Conservation (phyloP, 2,113 vertebrate species). For the Psettodes erumei region DNA sequence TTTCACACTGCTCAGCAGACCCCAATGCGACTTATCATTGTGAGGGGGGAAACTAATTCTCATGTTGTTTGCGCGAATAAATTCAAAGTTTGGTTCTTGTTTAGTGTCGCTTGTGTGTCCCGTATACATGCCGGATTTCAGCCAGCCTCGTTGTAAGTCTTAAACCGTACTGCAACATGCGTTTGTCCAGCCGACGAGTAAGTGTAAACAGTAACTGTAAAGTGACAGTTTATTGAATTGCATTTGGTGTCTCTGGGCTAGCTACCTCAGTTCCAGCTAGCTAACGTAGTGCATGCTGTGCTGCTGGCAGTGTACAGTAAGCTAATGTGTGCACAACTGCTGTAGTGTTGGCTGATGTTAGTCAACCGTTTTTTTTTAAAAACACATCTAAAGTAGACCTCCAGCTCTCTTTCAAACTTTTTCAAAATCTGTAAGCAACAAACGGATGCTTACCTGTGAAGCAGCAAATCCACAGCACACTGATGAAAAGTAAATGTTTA, state of each 20-base stretch:
- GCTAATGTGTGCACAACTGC: neutral
- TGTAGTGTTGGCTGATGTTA: neutral
- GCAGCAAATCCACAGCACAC: neutral
- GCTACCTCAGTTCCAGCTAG: constrained; percentile 11
- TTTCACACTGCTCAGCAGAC: no score
- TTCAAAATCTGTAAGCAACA: no score
- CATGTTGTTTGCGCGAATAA: neutral
- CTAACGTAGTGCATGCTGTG: neutral
- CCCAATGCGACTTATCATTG: no score
- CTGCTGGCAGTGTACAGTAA: neutral
- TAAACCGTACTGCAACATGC: no score
- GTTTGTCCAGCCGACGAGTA: neutral
- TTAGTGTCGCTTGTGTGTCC: neutral
- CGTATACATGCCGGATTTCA: neutral
- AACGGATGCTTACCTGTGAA: constrained; percentile 21
- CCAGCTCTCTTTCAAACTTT: neutral
- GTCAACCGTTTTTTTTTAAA: neutral
- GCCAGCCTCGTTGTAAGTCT: neutral
- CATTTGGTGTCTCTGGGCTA: neutral
- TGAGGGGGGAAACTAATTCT: neutral
- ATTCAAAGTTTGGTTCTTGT: neutral
- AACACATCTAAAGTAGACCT: neutral
- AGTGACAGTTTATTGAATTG: neutral
- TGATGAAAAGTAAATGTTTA: constrained; percentile 56
- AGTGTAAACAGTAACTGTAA: neutral